Conservation (phyloP, 2,797 vertebrate species). For the Mastacembelus armatus region DNA sequence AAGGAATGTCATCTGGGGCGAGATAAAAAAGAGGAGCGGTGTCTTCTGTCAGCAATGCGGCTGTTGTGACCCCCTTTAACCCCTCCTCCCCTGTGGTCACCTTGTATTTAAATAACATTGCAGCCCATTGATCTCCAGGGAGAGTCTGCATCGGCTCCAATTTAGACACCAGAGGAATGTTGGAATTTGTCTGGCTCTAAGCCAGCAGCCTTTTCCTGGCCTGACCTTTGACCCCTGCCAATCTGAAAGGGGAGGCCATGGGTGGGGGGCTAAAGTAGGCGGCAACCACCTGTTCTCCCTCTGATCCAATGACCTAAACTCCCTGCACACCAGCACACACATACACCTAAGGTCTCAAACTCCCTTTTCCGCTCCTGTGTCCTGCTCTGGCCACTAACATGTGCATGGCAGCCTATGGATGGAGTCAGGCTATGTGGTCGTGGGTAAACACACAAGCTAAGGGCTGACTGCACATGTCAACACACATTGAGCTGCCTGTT, state of each 20-base stretch:
- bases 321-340: background rate
- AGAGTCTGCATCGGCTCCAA: slow-evolving; percentile 57
- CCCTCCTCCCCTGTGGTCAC: slow-evolving; percentile 43
- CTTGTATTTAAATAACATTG: slow-evolving; percentile 74
- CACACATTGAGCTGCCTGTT: slow-evolving; percentile 37
- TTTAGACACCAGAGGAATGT: slow-evolving; percentile 76
- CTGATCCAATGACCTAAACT: slow-evolving; percentile 65
- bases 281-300: slow-evolving; percentile 73
- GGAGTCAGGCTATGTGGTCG: slow-evolving; percentile 53
- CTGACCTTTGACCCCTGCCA: slow-evolving; percentile 73
- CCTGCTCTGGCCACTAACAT: slow-evolving; percentile 23
- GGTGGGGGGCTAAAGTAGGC: slow-evolving; percentile 47
- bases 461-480: slow-evolving; percentile 69
- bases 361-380: background rate
- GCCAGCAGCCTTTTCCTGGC: slow-evolving; percentile 71
- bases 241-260: slow-evolving; percentile 25
- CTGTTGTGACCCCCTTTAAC: slow-evolving; percentile 7
- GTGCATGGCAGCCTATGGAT: slow-evolving; percentile 22
- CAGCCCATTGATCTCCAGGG: slow-evolving; percentile 71
- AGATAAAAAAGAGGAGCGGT: slow-evolving; percentile 2
- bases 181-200: slow-evolving; percentile 71
- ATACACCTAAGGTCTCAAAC: slow-evolving; percentile 3
- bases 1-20: slow-evolving; percentile 25
- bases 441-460: slow-evolving; percentile 65
- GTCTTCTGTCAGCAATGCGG: slow-evolving; percentile 35